Evolutionary conservation across 1,140 invertebrate genomes (phyloP).

Genomic region (Panonychus citri): DNA sequence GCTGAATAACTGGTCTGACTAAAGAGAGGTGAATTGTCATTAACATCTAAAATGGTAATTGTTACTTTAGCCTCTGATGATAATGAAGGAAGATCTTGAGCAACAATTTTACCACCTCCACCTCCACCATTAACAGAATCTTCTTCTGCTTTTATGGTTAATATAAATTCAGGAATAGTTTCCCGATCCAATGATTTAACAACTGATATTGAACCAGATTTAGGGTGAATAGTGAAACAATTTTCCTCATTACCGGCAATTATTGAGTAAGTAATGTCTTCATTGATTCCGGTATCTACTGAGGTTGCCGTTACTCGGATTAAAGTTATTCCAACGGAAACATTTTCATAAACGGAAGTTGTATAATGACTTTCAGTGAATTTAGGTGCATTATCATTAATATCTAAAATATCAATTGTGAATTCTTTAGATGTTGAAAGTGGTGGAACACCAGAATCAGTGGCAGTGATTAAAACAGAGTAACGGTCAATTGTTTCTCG

Average conservation of each 20-base stretch:
- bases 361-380: conserved; percentile 92
- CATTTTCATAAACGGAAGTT: conserved; percentile 67
- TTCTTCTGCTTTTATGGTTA: not conserved
- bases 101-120: too few species aligned
- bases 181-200: not conserved
- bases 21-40: conserved; percentile 81
- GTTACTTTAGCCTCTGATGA: conserved; percentile 21
- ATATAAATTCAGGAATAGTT: not conserved
- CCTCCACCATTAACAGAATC: not conserved
- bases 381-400: conserved; percentile 80
- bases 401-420: conserved; percentile 77
- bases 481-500: conserved; percentile 76
- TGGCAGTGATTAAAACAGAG: conserved; percentile 55
- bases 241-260: too few species aligned
- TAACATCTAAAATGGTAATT: conserved; percentile 42
- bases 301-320: conserved; percentile 84
- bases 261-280: conserved; percentile 56
- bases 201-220: not conserved
- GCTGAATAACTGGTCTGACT: conserved; percentile 42
- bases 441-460: conserved; percentile 64
- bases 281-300: conserved; percentile 78
- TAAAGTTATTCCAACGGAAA: conserved; percentile 63
- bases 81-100: not conserved
- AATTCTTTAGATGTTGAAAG: conserved; percentile 41
- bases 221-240: not conserved